Evolutionary conservation across 1,140 invertebrate species (phyloP), one percentile per base, ranked within the genome.

Genomic region (Nephila pilipes): DNA sequence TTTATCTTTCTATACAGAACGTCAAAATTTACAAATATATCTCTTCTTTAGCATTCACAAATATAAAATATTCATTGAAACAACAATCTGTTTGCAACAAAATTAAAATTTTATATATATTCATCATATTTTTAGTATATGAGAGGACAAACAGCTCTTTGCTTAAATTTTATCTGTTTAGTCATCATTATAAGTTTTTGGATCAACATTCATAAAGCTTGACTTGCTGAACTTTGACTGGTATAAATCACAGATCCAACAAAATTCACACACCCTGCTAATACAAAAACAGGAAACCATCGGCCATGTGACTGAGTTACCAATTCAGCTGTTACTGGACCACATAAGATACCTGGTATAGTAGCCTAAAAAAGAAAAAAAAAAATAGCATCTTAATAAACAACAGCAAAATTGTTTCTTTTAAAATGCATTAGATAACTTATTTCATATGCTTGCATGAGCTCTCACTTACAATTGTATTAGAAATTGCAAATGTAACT

Each of bases 401-500:
- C 2, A 38, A 89, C 6, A 89, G 16, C 16, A n/a, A 55, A 32
- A 38, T 20, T n/a, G 46, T 54, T 55, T 79, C 20, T 46, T 25
- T 29, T 55, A 36, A 75, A 75, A 18, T 36, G 29, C 1, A 75
- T 32, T 75, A 36, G 14, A 12, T 32, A 75, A 36, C 5, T 75
- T 36, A 29, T 18, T 75, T 16, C 29, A 29, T 46, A 46, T 4
- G 12, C 32, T 75, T 57, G 65, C 58, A 90, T 4, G 20, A 36
- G 25, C 5, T 25, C 2, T 20, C 14, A 96, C 96, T 96, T 95
- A 97, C 97, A 92, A 98, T 96, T 25, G 97, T 98, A 95, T 98
- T 98, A 54, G 97, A 97, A 94, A 98, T 97, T 32, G 97, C 97
- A 95, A 98, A 98, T 85, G 97, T 98, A 58, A 97, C 96, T 20